Evolutionary conservation across 2,888 invertebrate genomes (phyloP), one percentile per base, ranked within the genome.

Genomic region (Stenchaetothrips biformis): DNA sequence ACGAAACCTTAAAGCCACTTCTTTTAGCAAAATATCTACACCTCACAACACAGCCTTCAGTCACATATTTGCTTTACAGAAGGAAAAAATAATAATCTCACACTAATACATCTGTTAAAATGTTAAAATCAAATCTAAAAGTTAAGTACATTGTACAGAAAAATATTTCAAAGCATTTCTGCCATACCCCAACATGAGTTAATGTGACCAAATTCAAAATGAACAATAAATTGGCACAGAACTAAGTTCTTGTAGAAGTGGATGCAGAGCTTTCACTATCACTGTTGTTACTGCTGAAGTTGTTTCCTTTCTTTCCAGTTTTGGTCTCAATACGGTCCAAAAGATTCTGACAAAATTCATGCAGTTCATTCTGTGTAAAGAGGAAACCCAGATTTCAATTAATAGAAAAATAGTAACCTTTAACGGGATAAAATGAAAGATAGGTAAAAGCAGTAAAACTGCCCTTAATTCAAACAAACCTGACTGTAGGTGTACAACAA

Each of bases 401-500:
- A 80, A 8, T 21, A 11, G 16, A 78, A 13, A 62, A 18, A 27
- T 21, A 59, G 8, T 1, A 27, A 9, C 53, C 13, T 53, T 53
- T 0, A 53, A 18, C 37, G 2, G 37, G 37, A 37, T 53, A 4
- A 53, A 13, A 53, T 53, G 53, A 53, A 11, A 53, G 13, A 11
- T 7, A 53, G 13, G 13, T 53, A 18, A 18, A 37, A 37, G 37
- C 2, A 37, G 4, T 3, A 7, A 25, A 74, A 25, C 2, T 74
- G 67, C 7, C 8, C 0, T 11, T 11, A 21, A 21, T 74, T 74
- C 25, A 78, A 79, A 83, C 84, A 85, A 85, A 89, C 91, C 88
- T 90, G 91, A 84, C 91, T 91, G 84, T 93, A 93, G 9, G 92
- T 92, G 85, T 91, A 94, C 86, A 92, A 89, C 47, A 95, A 87